Evolutionary conservation across 2,113 vertebrate genomes (phyloP), one percentile per base, ranked within the genome.

Genomic region (Onychostoma macrolepis): DNA sequence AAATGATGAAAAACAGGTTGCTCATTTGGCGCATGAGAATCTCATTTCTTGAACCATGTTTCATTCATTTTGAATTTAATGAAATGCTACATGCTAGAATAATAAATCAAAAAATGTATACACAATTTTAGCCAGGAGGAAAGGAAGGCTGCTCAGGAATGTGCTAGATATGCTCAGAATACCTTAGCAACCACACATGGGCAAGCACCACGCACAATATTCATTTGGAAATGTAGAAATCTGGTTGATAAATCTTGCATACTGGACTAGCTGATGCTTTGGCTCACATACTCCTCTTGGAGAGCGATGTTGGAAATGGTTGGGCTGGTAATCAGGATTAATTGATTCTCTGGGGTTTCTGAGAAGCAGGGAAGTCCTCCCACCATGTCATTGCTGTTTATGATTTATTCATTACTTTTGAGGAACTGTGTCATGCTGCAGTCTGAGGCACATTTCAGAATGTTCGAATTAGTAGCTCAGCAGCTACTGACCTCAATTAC

Each of bases 311-410:
- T 80, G 78, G 78, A 38, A 80, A 56, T 79, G 48, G 28, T 56
- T 79, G 26, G 9, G 26, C 28, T 56, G 45, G 26, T 53, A 80
- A 80, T 61, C 78, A 33, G 30, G 53, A 58, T 61, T 80, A 80
- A 80, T 80, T 80, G 78, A 80, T 38, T 80, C 87, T 86, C 87
- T 24, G 28, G 87, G 90, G 90, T 91, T 90, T 90, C 83, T 76
- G 21, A 21, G 28, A 90, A 78, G 36, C 88, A 61, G 78, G 78
- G 53, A 58, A 58, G 78, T 80, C 56, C 30, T 80, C 50, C 78
- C 56, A 80, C 78, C 78, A 10, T 56, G 48, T 56, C 76, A 41
- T 80, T 61, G 30, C 50, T 38, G 78, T 80, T 80, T 41, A 80
- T 80, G 33, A 80, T 80, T 80, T 80, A 80, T 61, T 80, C 53